Conservation (phyloP, 2,888 invertebrate species). For the Tenthredo scrophulariae region DNA sequence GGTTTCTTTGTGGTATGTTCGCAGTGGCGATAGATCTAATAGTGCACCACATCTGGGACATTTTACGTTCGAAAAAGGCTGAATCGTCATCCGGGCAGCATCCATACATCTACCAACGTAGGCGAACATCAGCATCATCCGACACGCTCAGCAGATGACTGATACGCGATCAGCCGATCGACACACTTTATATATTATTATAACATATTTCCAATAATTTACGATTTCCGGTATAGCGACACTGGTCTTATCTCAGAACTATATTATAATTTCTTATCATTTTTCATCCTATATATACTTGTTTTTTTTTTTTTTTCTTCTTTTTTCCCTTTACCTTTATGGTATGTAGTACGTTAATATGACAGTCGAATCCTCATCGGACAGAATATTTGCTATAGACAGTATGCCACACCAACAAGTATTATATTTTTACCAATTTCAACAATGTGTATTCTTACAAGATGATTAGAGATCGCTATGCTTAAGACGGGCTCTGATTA, state of each 20-base stretch:
- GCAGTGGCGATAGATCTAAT: conserved; percentile 99
- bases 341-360: not conserved
- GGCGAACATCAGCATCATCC: conserved; percentile 76
- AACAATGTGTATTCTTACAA: not conserved
- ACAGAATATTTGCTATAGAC: not conserved
- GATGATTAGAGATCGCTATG: not conserved
- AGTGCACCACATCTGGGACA: conserved; percentile 99
- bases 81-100: conserved; percentile 79
- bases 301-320: conserved; percentile 34
- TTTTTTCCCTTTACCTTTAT: conserved; percentile 17
- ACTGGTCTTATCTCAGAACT: conserved; percentile 49
- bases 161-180: conserved; percentile 60
- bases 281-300: conserved; percentile 37
- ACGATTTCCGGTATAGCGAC: conserved; percentile 24
- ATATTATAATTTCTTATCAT: conserved; percentile 52
- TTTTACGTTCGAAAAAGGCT: conserved; percentile 85
- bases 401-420: conserved; percentile 10
- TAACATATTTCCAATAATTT: conserved; percentile 44
- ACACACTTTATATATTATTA: conserved; percentile 37
- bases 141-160: conserved; percentile 77
- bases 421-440: conserved; percentile 20
- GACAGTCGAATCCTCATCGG: not conserved
- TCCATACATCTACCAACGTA: conserved; percentile 77
- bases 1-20: conserved; percentile 83
- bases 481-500: not conserved